phyloP scores from a whole-genome alignment of 1,140 invertebrate genomes.

The Drosophila yakuba region DNA sequence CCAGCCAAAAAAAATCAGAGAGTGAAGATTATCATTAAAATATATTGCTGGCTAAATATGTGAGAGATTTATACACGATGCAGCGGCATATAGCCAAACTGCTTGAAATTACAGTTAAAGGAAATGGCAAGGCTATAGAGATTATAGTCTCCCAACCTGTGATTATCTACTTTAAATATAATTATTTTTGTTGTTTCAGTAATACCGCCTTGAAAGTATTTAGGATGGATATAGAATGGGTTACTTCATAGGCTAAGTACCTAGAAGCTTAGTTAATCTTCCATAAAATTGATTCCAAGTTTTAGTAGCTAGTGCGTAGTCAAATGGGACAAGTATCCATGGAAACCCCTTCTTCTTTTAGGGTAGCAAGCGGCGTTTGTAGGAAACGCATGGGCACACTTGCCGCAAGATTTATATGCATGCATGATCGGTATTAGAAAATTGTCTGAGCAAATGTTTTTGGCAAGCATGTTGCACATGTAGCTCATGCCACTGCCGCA shows the following conservation, averaged over 20 bases:
- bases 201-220: too few relatives aligned
- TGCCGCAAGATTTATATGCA: conserved; percentile 35
- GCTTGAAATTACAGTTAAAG: too few relatives aligned
- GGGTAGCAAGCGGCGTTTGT: not conserved
- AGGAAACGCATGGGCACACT: conserved; percentile 12
- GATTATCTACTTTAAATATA: too few relatives aligned
- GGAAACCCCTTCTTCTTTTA: not conserved
- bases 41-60: not conserved
- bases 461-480: conserved; percentile 45
- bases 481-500: conserved; percentile 3
- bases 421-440: conserved; percentile 35
- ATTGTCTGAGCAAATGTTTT: conserved; percentile 42
- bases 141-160: too few relatives aligned
- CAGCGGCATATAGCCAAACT: not conserved
- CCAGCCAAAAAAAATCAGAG: conserved; percentile 3
- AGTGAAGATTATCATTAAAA: conserved; percentile 3
- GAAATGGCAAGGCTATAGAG: too few relatives aligned
- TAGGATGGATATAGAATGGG: too few relatives aligned
- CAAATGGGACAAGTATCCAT: not conserved
- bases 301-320: not conserved
- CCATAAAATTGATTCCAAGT: not conserved
- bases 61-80: not conserved
- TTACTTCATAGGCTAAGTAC: not conserved
- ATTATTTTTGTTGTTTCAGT: too few relatives aligned
- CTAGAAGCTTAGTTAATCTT: not conserved